Evolutionary conservation across 2,113 vertebrate genomes (phyloP), one percentile per base, ranked within the genome.

Genomic region (Glaucomys volans): DNA sequence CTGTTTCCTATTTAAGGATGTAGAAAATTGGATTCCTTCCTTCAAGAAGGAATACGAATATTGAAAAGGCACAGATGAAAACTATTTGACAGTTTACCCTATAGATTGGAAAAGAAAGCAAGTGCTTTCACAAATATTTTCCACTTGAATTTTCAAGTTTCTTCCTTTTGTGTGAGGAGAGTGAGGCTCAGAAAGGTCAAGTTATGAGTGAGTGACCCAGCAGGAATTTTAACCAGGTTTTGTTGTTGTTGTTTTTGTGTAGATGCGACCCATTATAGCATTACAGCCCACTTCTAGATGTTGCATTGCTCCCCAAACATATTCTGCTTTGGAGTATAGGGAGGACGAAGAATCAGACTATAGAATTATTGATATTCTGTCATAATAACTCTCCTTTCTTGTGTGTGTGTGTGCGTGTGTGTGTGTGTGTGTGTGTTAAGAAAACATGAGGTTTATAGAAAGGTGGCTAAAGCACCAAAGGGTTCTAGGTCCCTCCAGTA

Each of bases 41-140:
- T 92, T 50, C 47, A 80, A 94, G 28, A 79, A 95, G 59, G 20
- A 85, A 87, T 83, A 32, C 37, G n/a, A 93, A 59, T 71, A 77
- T n/a, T 94, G 54, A 86, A 94, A 90, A 94, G 37, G 8, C 37
- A 87, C 13, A 67, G 24, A 81, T 77, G 59, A 90, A 96, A 97
- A 30, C 26, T 54, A 79, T 69, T 85, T 64, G 17, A 69, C 95
- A 54, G 30, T 87, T 88, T 89, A 50, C 24, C 69, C 14, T 59
- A 74, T 44, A 40, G 6, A 42, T 37, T 17, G 11, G 26, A 79
- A 90, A 75, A n/a, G 44, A 90, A 86, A 75, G n/a, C 37, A 22
- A 42, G 75, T 88, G 24, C 26, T 57, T 88, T 79, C 50, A 69
- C 18, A 93, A 71, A 71, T 44, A 75, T 54, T 57, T 87, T 83